Percentiles rank a stretch among this genome's conserved stretches.
Evolutionary conservation across 2,797 vertebrate genomes (phyloP).

Genomic region (Phylloscopus collybita): DNA sequence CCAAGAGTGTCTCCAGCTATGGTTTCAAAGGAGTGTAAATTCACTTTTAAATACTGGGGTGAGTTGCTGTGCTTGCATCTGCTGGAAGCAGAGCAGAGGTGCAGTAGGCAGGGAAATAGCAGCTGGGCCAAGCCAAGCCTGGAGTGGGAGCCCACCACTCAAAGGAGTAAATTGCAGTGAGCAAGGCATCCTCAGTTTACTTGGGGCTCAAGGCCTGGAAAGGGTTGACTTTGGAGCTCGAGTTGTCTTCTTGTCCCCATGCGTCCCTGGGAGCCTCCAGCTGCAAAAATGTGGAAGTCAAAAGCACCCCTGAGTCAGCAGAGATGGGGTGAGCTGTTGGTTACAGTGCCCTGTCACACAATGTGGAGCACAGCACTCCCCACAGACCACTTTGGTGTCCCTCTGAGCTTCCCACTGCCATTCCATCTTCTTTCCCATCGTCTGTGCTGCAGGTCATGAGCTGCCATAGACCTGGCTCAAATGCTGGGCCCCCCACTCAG

Average conservation of each 20-base stretch:
- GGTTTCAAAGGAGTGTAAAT: background rate
- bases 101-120: background rate
- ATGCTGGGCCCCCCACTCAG: accelerated
- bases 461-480: background rate
- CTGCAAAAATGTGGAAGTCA: background rate
- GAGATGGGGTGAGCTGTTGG: background rate
- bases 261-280: background rate
- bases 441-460: background rate
- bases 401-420: background rate
- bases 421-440: background rate
- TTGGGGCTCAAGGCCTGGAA: background rate
- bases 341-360: background rate
- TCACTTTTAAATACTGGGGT: background rate
- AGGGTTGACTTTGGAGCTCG: background rate
- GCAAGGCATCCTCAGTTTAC: background rate
- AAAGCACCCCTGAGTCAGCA: background rate
- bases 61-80: background rate
- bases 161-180: background rate
- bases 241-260: background rate
- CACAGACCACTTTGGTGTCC: background rate
- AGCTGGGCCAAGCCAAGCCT: background rate
- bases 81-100: background rate
- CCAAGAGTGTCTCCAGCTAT: background rate
- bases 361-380: background rate
- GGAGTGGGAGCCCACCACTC: background rate